Conservation (phyloP, 2,888 invertebrate genomes). For the Herminia tarsipennalis region DNA sequence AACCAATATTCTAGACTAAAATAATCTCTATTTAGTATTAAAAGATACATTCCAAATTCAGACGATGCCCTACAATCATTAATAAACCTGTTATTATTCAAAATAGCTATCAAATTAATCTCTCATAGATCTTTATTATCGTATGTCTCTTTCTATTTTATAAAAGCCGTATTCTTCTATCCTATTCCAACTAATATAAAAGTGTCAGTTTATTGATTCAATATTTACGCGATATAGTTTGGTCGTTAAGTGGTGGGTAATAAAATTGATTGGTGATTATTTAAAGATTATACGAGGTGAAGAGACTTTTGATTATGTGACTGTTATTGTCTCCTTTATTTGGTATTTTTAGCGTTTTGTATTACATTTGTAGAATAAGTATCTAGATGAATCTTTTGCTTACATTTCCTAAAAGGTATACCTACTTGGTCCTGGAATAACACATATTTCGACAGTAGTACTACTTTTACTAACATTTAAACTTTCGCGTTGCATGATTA, state of each 20-base stretch:
- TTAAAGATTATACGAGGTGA: conserved; percentile 57
- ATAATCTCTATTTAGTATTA: neutral
- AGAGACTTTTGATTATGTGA: conserved; percentile 16
- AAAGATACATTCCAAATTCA: conserved; percentile 9
- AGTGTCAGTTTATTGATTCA: conserved; percentile 28
- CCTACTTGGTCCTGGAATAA: too few relatives aligned
- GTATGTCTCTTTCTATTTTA: conserved; percentile 13
- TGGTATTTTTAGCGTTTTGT: neutral
- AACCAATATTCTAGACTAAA: too few relatives aligned
- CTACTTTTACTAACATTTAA: too few relatives aligned
- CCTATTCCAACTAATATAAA: conserved; percentile 13
- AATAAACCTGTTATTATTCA: conserved; percentile 23
- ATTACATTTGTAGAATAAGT: neutral
- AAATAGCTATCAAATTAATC: conserved; percentile 25
- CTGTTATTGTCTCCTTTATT: conserved; percentile 8
- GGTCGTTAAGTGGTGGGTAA: conserved; percentile 51
- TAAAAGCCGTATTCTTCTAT: neutral
- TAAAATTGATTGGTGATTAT: conserved; percentile 69
- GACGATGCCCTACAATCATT: conserved; percentile 16
- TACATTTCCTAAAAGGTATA: too few relatives aligned
- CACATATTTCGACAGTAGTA: too few relatives aligned
- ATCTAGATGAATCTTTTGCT: too few relatives aligned
- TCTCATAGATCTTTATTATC: conserved; percentile 11
- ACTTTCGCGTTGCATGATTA: too few relatives aligned
- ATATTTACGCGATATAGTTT: conserved; percentile 35